Evolutionary conservation across 2,888 invertebrate species (phyloP), one percentile per base, ranked within the genome.

Genomic region (Agapostemon virescens): DNA sequence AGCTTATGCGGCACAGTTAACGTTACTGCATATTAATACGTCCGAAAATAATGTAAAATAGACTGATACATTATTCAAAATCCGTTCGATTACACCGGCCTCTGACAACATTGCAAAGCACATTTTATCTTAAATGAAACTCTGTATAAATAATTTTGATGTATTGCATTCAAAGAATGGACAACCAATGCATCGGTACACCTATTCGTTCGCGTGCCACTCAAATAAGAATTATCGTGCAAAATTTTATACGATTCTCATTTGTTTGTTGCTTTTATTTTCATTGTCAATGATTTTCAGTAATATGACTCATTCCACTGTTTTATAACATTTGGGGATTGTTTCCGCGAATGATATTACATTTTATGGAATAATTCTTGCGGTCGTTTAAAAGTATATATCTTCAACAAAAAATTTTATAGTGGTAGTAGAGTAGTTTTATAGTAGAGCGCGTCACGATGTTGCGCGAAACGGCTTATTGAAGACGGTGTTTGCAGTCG

Each of bases 41-140:
- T n/a, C 9, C 9, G n/a, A 49, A n/a, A 45, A n/a, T n/a, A 49
- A 49, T 49, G 45, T n/a, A 49, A 49, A 49, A 49, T 9, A n/a
- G 45, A 49, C 45, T 49, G 45, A 49, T 49, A 49, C n/a, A n/a
- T 49, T 49, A 49, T 49, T 49, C 45, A 49, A 9, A 49, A 49
- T n/a, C n/a, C 2, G 45, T n/a, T 49, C 45, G 45, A 49, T n/a
- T 49, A n/a, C 45, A 49, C 7, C 9, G 20, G 9, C n/a, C n/a
- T n/a, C 2, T 9, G 9, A 49, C 45, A 49, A 49, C 9, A n/a
- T n/a, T n/a, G 45, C 45, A 45, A 45, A 49, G 7, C 45, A 20
- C 45, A 49, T n/a, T 49, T 49, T 49, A 49, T 49, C 45, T 49
- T n/a, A 49, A 49, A 49, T 20, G 9, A 49, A 49, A 49, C n/a